These are phyloP conservation scores for Osmerus eperlanus DNA, from an alignment of 2,113 vertebrate species.

Conservation along the genomic window DNA sequence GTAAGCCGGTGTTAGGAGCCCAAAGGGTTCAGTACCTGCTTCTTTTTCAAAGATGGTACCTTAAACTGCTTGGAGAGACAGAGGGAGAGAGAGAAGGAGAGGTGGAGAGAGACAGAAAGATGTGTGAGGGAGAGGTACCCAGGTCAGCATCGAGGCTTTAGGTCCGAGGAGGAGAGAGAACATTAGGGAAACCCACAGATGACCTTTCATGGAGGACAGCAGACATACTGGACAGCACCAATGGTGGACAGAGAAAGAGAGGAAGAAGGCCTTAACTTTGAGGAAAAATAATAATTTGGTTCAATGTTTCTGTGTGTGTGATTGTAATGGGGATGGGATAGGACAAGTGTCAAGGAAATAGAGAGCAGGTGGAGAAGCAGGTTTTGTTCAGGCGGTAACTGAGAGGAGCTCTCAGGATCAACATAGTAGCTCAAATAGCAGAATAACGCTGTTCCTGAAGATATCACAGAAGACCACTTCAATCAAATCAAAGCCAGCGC, in stretches of 20 bases:
- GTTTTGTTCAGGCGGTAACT: not conserved
- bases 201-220: not conserved
- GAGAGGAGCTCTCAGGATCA: not conserved
- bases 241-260: not conserved
- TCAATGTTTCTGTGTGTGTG: not conserved
- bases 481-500: too few relatives aligned
- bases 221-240: not conserved
- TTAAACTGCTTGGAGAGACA: conserved; percentile 71
- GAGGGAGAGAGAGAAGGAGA: conserved; percentile 51
- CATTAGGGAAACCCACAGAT: not conserved
- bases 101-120: conserved; percentile 47
- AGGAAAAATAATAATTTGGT: not conserved
- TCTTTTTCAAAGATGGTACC: conserved; percentile 81
- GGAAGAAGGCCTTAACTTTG: not conserved
- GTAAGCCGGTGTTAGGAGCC: conserved; percentile 33
- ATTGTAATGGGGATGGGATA: not conserved
- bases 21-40: conserved; percentile 81
- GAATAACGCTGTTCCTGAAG: not conserved
- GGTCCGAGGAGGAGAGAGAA: not conserved
- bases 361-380: not conserved
- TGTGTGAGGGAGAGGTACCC: conserved; percentile 3
- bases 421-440: not conserved
- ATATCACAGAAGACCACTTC: not conserved
- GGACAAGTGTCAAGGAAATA: not conserved
- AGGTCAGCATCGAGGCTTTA: conserved; percentile 7